Conservation (phyloP, 1,140 invertebrate species). For the Plutomurus gul region DNA sequence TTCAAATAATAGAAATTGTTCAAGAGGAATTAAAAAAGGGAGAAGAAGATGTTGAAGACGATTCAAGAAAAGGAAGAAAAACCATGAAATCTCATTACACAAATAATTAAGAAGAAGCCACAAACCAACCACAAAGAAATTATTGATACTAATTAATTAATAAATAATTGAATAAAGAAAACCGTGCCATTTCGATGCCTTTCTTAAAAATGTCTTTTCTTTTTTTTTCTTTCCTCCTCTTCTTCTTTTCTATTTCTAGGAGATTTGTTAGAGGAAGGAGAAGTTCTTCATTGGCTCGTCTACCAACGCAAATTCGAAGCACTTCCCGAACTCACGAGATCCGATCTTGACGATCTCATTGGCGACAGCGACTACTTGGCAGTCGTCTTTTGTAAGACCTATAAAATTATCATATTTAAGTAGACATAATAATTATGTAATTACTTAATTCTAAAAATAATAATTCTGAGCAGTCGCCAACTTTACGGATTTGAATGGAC, state of each 20-base stretch:
- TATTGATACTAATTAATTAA: neutral
- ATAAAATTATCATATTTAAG: too few species aligned
- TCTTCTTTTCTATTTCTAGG: constrained; percentile 64
- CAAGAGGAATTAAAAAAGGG: neutral
- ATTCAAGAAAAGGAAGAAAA: neutral
- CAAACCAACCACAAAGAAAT: neutral
- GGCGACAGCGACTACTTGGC: constrained; percentile 89
- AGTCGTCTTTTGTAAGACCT: constrained; percentile 86
- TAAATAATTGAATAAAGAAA: neutral
- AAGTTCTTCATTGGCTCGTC: constrained; percentile 88
- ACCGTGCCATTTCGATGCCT: constrained; percentile 30
- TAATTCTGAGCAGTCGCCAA: neutral
- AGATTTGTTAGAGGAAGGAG: constrained; percentile 79
- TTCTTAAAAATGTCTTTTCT: neutral
- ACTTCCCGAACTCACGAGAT: constrained; percentile 86
- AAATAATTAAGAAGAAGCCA: neutral
- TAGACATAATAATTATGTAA: too few species aligned
- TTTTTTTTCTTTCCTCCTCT: constrained; percentile 54
- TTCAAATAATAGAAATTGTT: constrained; percentile 1
- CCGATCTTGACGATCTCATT: constrained; percentile 81
- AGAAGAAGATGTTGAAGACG: neutral
- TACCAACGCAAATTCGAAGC: constrained; percentile 90
- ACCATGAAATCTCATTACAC: neutral
- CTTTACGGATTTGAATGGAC: constrained; percentile 2
- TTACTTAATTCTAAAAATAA: neutral